Evolutionary conservation across 2,888 invertebrate species (phyloP).

Genomic region (Nebria salina): DNA sequence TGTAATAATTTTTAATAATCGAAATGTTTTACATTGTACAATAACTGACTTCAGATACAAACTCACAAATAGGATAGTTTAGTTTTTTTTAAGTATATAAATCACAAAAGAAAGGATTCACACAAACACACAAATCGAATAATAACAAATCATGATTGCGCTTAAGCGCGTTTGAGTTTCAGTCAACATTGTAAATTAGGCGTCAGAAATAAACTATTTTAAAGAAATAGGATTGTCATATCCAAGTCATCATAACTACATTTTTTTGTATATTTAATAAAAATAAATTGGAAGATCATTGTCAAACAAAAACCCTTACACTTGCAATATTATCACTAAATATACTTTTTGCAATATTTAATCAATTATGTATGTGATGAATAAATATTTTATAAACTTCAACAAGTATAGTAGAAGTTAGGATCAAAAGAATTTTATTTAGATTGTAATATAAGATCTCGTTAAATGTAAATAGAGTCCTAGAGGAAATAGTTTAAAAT

Average conservation of each 20-base stretch:
- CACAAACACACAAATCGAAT: conserved; percentile 2
- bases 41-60: conserved; percentile 24
- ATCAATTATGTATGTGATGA: conserved; percentile 3
- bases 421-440: not conserved
- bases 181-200: conserved; percentile 4
- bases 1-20: conserved; percentile 38
- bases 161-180: not conserved
- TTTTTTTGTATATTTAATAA: not conserved
- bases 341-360: conserved; percentile 10
- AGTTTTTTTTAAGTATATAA: conserved; percentile 29
- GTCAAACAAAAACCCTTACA: not conserved
- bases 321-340: conserved; percentile 9
- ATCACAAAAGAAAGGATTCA: not conserved
- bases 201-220: not conserved
- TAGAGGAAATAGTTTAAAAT: not conserved
- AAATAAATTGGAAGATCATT: conserved; percentile 36
- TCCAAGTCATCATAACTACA: conserved; percentile 26
- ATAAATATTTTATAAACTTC: conserved; percentile 43
- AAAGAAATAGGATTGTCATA: conserved; percentile 26
- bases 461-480: conserved; percentile 9
- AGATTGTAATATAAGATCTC: not conserved
- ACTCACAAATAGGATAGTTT: conserved; percentile 6
- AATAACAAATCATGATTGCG: conserved; percentile 3
- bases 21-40: conserved; percentile 43
- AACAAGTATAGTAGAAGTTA: conserved; percentile 34